These are phyloP conservation scores for Dermochelys coriacea DNA, from an alignment of 2,797 vertebrate genomes.

Conservation along the genomic window DNA sequence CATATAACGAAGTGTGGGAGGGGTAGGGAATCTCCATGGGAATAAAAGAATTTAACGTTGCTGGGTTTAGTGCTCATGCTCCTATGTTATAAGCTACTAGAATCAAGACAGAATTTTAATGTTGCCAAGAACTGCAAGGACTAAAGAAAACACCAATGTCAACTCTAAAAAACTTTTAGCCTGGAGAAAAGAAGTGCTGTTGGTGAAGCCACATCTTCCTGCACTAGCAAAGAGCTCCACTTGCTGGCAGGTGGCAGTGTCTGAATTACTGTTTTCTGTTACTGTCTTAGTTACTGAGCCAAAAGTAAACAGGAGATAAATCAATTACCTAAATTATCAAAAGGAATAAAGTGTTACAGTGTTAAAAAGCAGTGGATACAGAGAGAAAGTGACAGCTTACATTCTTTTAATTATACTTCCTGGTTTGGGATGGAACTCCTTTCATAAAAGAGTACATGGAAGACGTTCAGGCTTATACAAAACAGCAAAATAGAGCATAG, in stretches of 20 bases:
- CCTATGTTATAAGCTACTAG: background rate
- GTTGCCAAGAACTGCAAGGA: background rate
- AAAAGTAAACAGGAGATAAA: slow-evolving; percentile 19
- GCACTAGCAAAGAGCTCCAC: slow-evolving; percentile 72
- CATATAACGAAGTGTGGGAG: background rate
- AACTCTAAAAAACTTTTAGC: background rate
- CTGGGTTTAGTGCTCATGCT: background rate
- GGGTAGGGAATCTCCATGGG: background rate
- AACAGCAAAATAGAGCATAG: background rate
- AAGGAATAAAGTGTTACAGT: background rate
- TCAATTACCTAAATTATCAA: background rate
- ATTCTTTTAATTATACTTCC: background rate
- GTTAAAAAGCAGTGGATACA: background rate
- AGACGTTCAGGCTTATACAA: background rate
- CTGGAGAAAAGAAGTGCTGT: background rate
- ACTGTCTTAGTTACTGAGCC: slow-evolving; percentile 1
- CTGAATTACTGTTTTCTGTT: slow-evolving; percentile 10
- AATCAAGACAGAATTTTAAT: background rate
- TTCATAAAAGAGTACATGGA: fast-evolving
- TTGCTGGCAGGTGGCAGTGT: slow-evolving; percentile 55
- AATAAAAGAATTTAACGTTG: background rate
- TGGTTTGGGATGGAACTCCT: background rate
- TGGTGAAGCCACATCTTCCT: slow-evolving; percentile 14
- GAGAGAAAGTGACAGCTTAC: background rate
- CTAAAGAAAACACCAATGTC: background rate